Conservation (phyloP, 1,140 invertebrate genomes). For the Drosophila sucinea region DNA sequence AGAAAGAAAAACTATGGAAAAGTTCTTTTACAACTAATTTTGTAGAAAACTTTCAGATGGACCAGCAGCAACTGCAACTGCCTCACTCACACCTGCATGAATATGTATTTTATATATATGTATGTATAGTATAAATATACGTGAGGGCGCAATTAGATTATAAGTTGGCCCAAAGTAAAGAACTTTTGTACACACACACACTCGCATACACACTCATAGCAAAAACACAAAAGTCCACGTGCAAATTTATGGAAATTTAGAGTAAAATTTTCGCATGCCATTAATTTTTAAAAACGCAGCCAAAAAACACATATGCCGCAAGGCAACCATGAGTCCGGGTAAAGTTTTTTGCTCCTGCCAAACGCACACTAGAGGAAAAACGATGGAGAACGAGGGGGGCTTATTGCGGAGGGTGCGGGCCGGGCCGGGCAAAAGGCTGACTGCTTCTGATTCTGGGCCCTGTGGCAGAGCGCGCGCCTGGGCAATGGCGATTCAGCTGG, state of each 20-base stretch:
- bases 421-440: neutral
- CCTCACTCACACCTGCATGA: neutral
- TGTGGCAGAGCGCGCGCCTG: constrained; percentile 5
- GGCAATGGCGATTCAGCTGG: constrained; percentile 46
- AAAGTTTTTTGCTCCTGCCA: constrained; percentile 41
- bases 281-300: constrained; percentile 73
- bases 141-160: constrained; percentile 77
- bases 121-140: constrained; percentile 45
- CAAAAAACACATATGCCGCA: constrained; percentile 76
- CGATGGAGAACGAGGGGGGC: constrained; percentile 11
- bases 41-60: constrained; percentile 37
- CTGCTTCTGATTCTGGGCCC: constrained; percentile 4
- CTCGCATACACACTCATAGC: neutral
- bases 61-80: constrained; percentile 31
- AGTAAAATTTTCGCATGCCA: constrained; percentile 78
- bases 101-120: constrained; percentile 14
- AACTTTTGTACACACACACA: constrained; percentile 60
- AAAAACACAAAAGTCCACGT: constrained; percentile 71
- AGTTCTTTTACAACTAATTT: constrained; percentile 64
- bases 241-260: constrained; percentile 80
- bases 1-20: constrained; percentile 30
- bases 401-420: neutral
- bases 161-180: constrained; percentile 74
- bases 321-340: constrained; percentile 44
- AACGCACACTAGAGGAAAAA: constrained; percentile 7